Conservation (phyloP, 2,113 vertebrate species). For the Dipodomys stephensi region DNA sequence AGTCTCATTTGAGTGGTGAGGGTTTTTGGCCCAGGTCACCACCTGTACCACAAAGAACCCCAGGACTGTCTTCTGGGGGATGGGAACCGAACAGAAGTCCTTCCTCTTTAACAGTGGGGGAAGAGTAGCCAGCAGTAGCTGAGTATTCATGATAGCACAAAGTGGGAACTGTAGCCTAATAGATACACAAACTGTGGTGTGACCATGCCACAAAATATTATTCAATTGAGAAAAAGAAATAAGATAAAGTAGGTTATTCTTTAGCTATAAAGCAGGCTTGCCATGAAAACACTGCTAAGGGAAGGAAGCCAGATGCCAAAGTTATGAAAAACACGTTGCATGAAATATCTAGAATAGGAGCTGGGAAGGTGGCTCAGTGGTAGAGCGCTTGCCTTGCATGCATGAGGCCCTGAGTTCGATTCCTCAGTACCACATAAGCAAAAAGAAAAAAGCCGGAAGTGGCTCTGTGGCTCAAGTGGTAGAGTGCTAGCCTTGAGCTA, state of each 20-base stretch:
- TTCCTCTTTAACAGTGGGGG: not conserved
- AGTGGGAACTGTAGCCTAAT: not conserved
- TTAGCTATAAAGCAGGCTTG: not conserved
- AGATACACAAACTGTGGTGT: not conserved
- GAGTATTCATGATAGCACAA: not conserved
- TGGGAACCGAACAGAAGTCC: not conserved
- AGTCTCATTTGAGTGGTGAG: not conserved
- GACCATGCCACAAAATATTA: not conserved
- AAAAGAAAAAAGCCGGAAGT: too few relatives aligned
- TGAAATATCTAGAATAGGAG: not conserved
- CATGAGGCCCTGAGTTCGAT: too few relatives aligned
- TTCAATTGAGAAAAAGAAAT: not conserved
- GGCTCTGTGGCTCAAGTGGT: too few relatives aligned
- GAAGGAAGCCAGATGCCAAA: conserved; percentile 10
- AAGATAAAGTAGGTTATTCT: not conserved
- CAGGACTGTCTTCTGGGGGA: not conserved
- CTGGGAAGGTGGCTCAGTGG: too few relatives aligned
- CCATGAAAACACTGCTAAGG: not conserved
- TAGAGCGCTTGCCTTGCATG: too few relatives aligned
- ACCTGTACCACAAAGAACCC: not conserved
- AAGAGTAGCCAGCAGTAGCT: not conserved
- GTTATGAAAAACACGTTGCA: not conserved
- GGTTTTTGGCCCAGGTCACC: not conserved
- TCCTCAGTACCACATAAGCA: too few relatives aligned
- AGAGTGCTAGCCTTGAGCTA: too few relatives aligned